Conservation (phyloP, 2,888 invertebrate species). For the Drosophila nigricruria region DNA sequence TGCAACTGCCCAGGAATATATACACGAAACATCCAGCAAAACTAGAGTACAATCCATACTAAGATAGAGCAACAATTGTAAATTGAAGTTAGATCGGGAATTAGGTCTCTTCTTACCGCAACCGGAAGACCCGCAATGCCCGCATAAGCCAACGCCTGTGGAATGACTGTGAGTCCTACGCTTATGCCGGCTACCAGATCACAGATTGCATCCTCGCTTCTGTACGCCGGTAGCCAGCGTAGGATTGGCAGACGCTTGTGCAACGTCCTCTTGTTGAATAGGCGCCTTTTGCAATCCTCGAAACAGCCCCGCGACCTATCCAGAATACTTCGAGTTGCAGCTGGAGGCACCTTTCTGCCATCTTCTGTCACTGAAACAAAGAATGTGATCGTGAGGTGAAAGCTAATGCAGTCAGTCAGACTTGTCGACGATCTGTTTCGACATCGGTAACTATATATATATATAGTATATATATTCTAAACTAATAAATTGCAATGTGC, state of each 20-base stretch:
- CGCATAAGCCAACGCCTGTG: constrained; percentile 94
- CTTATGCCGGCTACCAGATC: constrained; percentile 96
- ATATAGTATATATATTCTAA: not conserved
- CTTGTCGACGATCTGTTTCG: not conserved
- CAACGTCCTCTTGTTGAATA: constrained; percentile 89
- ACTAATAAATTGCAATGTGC: too few relatives aligned
- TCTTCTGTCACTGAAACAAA: constrained; percentile 86
- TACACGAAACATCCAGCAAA: constrained; percentile 96
- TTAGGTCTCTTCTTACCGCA: constrained; percentile 85
- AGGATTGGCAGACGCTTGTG: constrained; percentile 91
- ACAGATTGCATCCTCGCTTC: constrained; percentile 89
- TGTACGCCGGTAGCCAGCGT: constrained; percentile 89
- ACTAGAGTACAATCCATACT: constrained; percentile 97
- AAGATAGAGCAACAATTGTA: constrained; percentile 63
- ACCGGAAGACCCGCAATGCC: constrained; percentile 92
- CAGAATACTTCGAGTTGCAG: constrained; percentile 69
- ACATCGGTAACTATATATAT: not conserved
- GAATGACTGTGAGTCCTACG: constrained; percentile 96
- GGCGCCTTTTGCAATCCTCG: constrained; percentile 85
- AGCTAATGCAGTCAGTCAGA: not conserved
- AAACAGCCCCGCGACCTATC: constrained; percentile 85
- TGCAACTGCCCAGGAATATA: constrained; percentile 95
- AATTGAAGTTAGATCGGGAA: not conserved
- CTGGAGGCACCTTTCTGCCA: constrained; percentile 84
- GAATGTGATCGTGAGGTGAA: not conserved